Conservation (phyloP, 2,797 vertebrate species). For the Artibeus jamaicensis region DNA sequence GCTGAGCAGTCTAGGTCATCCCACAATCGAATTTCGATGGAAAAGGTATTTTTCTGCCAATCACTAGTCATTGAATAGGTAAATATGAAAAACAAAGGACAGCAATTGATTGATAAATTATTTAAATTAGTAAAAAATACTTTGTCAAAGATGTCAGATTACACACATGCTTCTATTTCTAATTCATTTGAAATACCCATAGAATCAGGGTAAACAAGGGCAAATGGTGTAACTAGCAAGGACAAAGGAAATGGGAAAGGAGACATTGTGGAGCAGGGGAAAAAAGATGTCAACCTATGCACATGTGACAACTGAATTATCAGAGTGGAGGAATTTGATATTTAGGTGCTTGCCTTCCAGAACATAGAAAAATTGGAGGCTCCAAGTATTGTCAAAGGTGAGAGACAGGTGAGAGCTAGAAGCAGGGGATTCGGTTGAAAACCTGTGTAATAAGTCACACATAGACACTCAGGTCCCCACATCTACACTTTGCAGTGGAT, state of each 20-base stretch:
- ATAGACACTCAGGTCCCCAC: not conserved
- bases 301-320: not conserved
- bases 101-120: not conserved
- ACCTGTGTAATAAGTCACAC: not conserved
- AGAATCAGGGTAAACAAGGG: not conserved
- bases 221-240: not conserved
- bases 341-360: not conserved
- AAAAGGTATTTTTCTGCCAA: not conserved
- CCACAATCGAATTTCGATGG: not conserved
- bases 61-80: not conserved
- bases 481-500: too few species aligned
- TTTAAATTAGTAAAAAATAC: not conserved
- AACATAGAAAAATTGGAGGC: not conserved
- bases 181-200: not conserved
- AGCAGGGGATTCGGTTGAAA: not conserved
- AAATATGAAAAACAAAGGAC: not conserved
- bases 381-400: not conserved
- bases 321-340: not conserved
- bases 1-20: not conserved
- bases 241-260: not conserved
- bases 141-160: not conserved
- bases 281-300: not conserved
- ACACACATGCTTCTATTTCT: not conserved
- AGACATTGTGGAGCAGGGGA: not conserved
- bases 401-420: not conserved